Percentiles rank a stretch among this genome's conserved stretches.
phyloP scores from a whole-genome alignment of 2,797 vertebrate species.

The Lateolabrax maculatus region DNA sequence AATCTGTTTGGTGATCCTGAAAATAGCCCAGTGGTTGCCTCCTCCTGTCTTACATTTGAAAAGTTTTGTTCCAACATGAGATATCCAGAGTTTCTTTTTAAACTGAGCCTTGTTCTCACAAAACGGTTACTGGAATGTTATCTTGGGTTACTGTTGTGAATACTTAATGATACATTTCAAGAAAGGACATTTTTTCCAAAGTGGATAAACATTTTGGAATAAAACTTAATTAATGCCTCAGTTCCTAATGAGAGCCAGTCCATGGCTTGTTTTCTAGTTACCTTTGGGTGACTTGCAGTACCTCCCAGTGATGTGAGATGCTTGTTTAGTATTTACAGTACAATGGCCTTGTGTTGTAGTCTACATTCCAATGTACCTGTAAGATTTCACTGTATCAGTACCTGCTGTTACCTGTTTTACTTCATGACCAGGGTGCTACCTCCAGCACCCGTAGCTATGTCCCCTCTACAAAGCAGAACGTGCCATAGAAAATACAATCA shows the following conservation, averaged over 20 bases:
- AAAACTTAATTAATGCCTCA: conserved; percentile 26
- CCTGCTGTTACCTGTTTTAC: conserved; percentile 46
- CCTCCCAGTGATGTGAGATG: conserved; percentile 64
- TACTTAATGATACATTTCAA: conserved; percentile 17
- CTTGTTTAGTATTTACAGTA: conserved; percentile 67
- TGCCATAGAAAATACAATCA: conserved; percentile 68
- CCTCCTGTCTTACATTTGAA: conserved; percentile 10
- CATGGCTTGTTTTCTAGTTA: conserved; percentile 39
- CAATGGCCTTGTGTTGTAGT: conserved; percentile 70
- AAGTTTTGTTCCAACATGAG: conserved; percentile 25
- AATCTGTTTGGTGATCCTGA: conserved; percentile 28
- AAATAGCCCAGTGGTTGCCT: neutral
- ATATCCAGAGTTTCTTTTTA: neutral
- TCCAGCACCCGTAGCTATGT: conserved; percentile 41
- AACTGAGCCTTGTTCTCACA: conserved; percentile 19
- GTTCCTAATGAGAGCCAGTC: conserved; percentile 39
- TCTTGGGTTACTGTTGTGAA: conserved; percentile 30
- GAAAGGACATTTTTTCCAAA: conserved; percentile 10
- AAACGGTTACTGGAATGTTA: conserved; percentile 12
- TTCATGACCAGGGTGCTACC: conserved; percentile 39
- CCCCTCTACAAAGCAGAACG: conserved; percentile 48
- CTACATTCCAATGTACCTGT: conserved; percentile 73
- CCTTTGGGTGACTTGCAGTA: conserved; percentile 50
- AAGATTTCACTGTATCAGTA: conserved; percentile 48
- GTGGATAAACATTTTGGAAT: conserved; percentile 41